Percentiles rank a stretch among this genome's conserved stretches.
These are phyloP conservation scores for Oryctes rhinoceros DNA, from an alignment of 1,140 invertebrate species.

Conservation along the genomic window DNA sequence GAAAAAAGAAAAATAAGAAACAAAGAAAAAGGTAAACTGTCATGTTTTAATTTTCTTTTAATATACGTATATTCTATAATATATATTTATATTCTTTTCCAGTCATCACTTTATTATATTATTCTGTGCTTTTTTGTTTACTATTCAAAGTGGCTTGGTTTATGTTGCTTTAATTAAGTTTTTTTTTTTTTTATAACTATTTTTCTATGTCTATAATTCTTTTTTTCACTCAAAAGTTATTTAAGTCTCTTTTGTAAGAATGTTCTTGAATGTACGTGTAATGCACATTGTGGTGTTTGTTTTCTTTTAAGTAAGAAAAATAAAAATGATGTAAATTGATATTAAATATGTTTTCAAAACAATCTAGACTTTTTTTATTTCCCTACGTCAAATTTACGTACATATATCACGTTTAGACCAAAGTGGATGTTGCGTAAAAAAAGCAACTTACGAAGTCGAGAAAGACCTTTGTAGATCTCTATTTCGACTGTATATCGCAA, in stretches of 20 bases:
- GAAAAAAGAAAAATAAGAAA: neutral
- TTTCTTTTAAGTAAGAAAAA: neutral
- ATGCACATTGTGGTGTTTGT: neutral
- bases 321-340: neutral
- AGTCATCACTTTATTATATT: neutral
- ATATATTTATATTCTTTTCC: too few relatives aligned
- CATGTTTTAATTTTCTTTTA: neutral
- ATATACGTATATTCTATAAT: neutral
- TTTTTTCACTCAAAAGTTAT: neutral
- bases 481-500: too few relatives aligned
- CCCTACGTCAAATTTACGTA: neutral
- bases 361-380: neutral
- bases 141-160: neutral
- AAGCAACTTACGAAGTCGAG: too few relatives aligned
- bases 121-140: neutral
- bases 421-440: neutral
- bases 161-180: neutral
- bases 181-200: neutral
- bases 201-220: neutral
- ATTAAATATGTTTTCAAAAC: neutral
- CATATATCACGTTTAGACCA: neutral
- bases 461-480: too few relatives aligned
- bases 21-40: slow-evolving; percentile 7
- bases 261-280: neutral
- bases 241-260: neutral